Evolutionary conservation across 1,140 invertebrate species (phyloP), one percentile per base, ranked within the genome.

Genomic region (Orussus abietinus): DNA sequence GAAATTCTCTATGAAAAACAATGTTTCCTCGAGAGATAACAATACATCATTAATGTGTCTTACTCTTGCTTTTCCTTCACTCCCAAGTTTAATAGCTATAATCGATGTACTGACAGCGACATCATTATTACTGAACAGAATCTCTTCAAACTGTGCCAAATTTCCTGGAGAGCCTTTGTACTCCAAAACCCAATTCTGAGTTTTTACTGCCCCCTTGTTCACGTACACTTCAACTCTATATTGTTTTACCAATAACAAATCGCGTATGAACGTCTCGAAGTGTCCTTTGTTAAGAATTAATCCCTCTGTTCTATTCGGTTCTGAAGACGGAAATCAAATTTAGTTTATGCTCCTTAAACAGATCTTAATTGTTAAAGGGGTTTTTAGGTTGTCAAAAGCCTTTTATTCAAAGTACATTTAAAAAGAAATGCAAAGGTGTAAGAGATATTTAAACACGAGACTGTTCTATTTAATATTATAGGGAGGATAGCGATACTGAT

Each of bases 161-260:
- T 94, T 96, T 5, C 92, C 93, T 1, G 93, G 92, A 0, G 92
- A 96, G 0, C 88, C 92, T 76, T 85, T 88, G 53, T 80, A 85
- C 53, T 88, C 81, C 4, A 88, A 44, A 1, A 69, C 49, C 86
- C 87, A 91, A 28, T 86, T 80, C 26, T 79, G 79, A 33, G 70
- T 76, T 47, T 78, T 81, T 2, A 69, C 49, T n/a, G 75, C 74
- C 29, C 75, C 73, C 56, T 78, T 72, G 45, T 82, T 82, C 2
- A 80, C 76, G 62, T 89, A 96, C 18, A 96, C 82, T 72, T 96
- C 93, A 1, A 96, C 85, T 58, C 91, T 75, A 57, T 95, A 92
- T 56, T 91, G 85, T 46, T 86, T 84, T 0, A 96, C 83, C 36
- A 96, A 62, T 3, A 97, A 72, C 17, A 97, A 64, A 48, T 95